A percentile compares a stretch with the other conserved stretches of the same genome.
Evolutionary conservation across 2,888 invertebrate genomes (phyloP).

Genomic region (Hypsopygia costalis): DNA sequence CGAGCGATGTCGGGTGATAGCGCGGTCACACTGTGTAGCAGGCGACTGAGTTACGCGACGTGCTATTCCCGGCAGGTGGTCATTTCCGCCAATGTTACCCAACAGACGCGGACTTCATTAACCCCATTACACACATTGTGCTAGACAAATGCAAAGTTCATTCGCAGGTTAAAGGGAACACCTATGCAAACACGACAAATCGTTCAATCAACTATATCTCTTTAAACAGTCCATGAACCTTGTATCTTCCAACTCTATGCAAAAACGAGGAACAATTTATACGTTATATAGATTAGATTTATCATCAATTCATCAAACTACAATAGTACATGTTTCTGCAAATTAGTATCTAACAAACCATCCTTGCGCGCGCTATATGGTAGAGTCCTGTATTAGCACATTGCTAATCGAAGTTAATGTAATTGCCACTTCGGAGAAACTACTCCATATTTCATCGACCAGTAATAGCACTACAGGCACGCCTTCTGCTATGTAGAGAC

Average conservation of each 20-base stretch:
- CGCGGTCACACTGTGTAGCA: conserved; percentile 67
- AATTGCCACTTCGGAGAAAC: neutral
- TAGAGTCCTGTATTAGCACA: neutral
- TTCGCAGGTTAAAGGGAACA: conserved; percentile 1
- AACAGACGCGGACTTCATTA: conserved; percentile 67
- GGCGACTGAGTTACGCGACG: conserved; percentile 67
- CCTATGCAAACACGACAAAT: neutral
- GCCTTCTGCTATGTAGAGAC: too few species aligned
- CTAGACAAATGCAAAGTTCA: neutral
- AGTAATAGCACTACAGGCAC: too few species aligned
- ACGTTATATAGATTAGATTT: too few species aligned
- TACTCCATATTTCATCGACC: neutral
- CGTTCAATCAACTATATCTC: too few species aligned
- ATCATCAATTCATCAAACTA: too few species aligned
- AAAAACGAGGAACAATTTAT: too few species aligned
- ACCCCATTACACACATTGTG: conserved; percentile 40
- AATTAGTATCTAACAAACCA: neutral
- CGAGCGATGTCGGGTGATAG: conserved; percentile 70
- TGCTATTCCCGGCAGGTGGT: conserved; percentile 79
- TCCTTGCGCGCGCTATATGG: neutral
- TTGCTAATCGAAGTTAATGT: neutral
- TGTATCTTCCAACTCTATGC: too few species aligned
- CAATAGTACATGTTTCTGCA: neutral
- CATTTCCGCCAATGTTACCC: conserved; percentile 73
- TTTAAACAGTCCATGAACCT: too few species aligned